phyloP scores from a whole-genome alignment of 2,888 invertebrate genomes.

The Chaitophorus viminalis region DNA sequence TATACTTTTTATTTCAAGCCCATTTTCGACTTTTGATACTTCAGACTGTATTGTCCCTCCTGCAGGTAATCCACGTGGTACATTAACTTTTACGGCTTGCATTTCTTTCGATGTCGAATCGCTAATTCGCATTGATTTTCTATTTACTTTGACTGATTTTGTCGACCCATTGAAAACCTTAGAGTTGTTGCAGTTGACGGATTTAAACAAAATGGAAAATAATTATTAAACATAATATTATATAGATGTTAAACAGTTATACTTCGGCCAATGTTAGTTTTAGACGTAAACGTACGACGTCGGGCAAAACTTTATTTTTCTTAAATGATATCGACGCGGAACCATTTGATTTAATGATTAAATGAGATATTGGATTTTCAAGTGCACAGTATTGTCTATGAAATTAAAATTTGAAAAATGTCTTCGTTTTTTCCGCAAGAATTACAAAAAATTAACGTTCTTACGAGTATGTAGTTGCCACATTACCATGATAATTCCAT shows the following conservation, averaged over 20 bases:
- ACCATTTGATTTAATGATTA: conserved; percentile 9
- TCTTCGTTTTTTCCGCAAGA: not conserved
- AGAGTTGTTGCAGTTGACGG: not conserved
- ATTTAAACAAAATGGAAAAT: too few relatives aligned
- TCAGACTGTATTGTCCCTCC: conserved; percentile 8
- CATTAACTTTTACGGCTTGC: not conserved
- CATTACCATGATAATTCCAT: conserved; percentile 39
- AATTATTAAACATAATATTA: too few relatives aligned
- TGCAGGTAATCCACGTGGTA: conserved; percentile 31
- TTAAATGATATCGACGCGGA: not conserved
- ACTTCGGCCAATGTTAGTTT: conserved; percentile 40
- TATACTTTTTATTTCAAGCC: conserved; percentile 29
- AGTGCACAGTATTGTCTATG: conserved; percentile 22
- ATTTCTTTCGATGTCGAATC: conserved; percentile 3
- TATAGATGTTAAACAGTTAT: not conserved
- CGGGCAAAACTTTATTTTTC: not conserved
- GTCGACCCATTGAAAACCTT: conserved; percentile 27
- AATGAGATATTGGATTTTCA: conserved; percentile 32
- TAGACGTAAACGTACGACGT: not conserved
- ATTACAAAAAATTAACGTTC: not conserved
- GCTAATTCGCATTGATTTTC: not conserved
- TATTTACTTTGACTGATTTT: conserved; percentile 13
- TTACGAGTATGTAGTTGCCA: conserved; percentile 28
- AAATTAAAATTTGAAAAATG: not conserved
- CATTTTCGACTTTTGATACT: not conserved